Base-by-base conservation (phyloP, 2,888 invertebrate species). In the Camptogramma bilineatum region DNA sequence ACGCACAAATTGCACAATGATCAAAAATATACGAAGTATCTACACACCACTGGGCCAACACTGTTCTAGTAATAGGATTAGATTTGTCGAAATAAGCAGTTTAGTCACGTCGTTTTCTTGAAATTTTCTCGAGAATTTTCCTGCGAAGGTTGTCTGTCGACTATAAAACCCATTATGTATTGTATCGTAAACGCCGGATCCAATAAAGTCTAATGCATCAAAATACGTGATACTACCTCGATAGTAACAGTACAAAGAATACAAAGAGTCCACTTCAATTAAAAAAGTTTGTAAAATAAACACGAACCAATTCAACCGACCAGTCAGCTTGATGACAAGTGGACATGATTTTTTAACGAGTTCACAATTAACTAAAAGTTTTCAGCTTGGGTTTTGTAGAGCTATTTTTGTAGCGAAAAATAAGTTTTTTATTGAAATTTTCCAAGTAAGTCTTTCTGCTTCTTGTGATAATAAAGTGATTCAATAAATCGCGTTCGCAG, bases 291-390 rank as follows among this genome's bases (percentile, higher is more conserved):
- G 42, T 51, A 47, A 64, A 65, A 54, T 57, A 72, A 72, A 73
- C 73, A 74, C 73, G 66, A 74, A 70, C 63, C 62, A 68, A 39
- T 44, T 44, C 44, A 44, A 17, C 44, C 44, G 44, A 16, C 44
- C 44, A 16, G 44, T 16, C 44, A 44, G 44, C 8, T 17, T 69
- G 65, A 68, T 63, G 68, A 71, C 68, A 72, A 71, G 70, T 34
- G 68, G 69, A 60, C 65, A 63, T 62, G 56, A 67, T 72, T 73
- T 75, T 74, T 72, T 72, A 73, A 75, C 73, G 70, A 76, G 66
- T 52, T 44, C 44, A 44, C 17, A 44, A 17, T 44, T 44, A 17
- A 44, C 44, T n/a, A 39, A 39, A 39, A 10, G 10, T 39, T 44
- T 44, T 44, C 17, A 16, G 44, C 5, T 13, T 13, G 16, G 8